Conservation (phyloP, 2,113 vertebrate species). For the Microcebus tavaratra region DNA sequence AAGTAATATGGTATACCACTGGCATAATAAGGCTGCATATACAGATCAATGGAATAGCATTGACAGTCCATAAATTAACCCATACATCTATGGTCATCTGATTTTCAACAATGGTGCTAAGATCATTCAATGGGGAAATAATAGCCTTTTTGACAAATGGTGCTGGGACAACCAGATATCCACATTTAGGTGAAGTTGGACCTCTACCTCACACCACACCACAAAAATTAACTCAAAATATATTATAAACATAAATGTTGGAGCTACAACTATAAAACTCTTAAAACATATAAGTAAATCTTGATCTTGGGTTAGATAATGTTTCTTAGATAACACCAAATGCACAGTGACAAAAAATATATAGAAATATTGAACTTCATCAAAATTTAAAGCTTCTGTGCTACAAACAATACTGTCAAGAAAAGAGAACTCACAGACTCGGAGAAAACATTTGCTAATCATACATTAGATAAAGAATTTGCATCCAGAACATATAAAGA, state of each 20-base stretch:
- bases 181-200: neutral
- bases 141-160: neutral
- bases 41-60: neutral
- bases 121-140: neutral
- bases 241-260: neutral
- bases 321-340: conserved; percentile 5
- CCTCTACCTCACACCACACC: neutral
- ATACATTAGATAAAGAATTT: neutral
- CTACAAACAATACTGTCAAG: neutral
- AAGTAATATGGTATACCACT: neutral
- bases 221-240: neutral
- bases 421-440: neutral
- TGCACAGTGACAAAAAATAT: neutral
- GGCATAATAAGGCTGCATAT: neutral
- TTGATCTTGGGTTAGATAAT: neutral
- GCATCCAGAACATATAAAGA: neutral
- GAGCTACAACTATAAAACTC: neutral
- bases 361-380: neutral
- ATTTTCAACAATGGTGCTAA: neutral
- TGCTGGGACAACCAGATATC: neutral
- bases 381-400: neutral
- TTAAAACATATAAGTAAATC: neutral
- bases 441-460: conserved; percentile 15
- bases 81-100: neutral
- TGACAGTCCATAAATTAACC: neutral